A percentile compares a stretch with the other conserved stretches of the same genome.
phyloP scores from a whole-genome alignment of 2,888 invertebrate genomes.

The Phyllotreta cruciferae region DNA sequence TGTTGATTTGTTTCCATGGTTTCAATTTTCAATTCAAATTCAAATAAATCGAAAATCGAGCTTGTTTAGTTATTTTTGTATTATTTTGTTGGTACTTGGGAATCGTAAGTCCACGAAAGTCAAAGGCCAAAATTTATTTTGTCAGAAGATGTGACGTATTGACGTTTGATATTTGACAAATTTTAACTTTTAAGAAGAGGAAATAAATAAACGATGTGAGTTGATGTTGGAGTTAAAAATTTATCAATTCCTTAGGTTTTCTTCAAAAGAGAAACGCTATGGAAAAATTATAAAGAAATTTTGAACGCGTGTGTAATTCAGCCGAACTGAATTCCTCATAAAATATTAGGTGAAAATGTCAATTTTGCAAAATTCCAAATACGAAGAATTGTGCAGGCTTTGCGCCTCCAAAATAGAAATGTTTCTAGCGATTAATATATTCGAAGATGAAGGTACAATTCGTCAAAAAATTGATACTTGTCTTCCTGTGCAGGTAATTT shows the following conservation, averaged over 20 bases:
- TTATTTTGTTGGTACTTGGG: too few species aligned
- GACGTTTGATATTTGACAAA: too few species aligned
- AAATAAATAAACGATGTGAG: constrained; percentile 9
- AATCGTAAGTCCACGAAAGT: too few species aligned
- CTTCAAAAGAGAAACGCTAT: neutral
- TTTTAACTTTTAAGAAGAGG: constrained; percentile 1
- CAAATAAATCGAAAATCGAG: too few species aligned
- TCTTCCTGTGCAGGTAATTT: constrained; percentile 63
- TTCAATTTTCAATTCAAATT: constrained; percentile 5
- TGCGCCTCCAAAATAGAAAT: constrained; percentile 58
- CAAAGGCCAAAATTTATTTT: neutral
- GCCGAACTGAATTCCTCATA: neutral
- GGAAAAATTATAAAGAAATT: neutral
- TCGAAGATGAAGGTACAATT: constrained; percentile 60
- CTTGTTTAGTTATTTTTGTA: too few species aligned
- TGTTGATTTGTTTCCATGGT: neutral
- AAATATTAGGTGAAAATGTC: constrained; percentile 18
- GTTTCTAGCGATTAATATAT: constrained; percentile 57
- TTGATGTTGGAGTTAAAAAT: constrained; percentile 7
- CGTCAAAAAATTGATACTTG: constrained; percentile 66
- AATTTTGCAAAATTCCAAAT: constrained; percentile 42
- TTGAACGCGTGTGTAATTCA: neutral
- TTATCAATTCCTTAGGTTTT: constrained; percentile 1
- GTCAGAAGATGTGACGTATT: too few species aligned
- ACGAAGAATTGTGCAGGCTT: constrained; percentile 57